Evolutionary conservation across 2,113 vertebrate species (phyloP).

Genomic region (Microcebus lehilahytsara): DNA sequence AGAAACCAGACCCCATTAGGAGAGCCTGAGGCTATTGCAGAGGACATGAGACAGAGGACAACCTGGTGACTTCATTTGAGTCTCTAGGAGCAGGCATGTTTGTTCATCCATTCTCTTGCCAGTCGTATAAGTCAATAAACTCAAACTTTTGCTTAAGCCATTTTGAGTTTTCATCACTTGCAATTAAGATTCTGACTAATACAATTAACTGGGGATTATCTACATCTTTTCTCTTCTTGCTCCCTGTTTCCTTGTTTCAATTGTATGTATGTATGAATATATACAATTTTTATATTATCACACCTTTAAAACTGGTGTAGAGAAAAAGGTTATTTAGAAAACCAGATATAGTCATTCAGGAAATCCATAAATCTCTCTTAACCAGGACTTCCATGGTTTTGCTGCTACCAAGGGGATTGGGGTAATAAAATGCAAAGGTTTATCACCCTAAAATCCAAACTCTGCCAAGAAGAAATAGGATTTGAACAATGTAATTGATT

Average conservation of each 20-base stretch:
- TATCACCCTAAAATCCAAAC: constrained; percentile 15
- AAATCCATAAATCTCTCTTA: constrained; percentile 50
- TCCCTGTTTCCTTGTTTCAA: neutral
- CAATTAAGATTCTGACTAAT: neutral
- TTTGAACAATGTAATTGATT: neutral
- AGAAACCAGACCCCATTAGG: too few relatives aligned
- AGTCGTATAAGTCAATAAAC: neutral
- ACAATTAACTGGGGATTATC: neutral
- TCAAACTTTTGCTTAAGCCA: neutral
- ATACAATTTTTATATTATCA: neutral
- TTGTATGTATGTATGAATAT: neutral
- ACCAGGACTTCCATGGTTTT: constrained; percentile 11
- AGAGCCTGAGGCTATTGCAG: too few relatives aligned
- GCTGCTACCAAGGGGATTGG: neutral
- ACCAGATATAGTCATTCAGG: neutral
- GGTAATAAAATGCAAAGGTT: constrained; percentile 25
- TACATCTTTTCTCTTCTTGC: neutral
- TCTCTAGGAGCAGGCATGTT: neutral
- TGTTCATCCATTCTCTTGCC: neutral
- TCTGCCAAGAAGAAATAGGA: constrained; percentile 19
- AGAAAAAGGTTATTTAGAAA: constrained; percentile 41
- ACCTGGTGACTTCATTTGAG: neutral
- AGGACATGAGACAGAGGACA: neutral
- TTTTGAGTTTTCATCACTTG: neutral
- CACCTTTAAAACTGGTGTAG: neutral